Evolutionary conservation across 1,140 invertebrate genomes (phyloP), one percentile per base, ranked within the genome.

Genomic region (Diabrotica virgifera): DNA sequence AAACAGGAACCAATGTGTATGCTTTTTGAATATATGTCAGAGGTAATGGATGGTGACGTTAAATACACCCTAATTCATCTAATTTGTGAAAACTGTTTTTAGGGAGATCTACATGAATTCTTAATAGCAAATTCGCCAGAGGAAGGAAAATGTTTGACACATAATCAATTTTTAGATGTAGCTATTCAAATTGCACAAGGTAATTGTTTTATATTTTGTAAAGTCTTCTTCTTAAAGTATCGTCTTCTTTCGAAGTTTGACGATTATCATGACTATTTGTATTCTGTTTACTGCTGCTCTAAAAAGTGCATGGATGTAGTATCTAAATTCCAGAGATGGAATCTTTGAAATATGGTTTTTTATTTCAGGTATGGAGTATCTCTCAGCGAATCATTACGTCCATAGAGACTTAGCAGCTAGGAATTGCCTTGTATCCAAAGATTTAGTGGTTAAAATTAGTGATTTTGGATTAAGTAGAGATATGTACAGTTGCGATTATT

Each of bases 21-120:
- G 94, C 81, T 98, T 3, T 98, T 97, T 82, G 96, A 98, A 78
- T 97, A 95, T 76, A 97, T 96, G 93, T 90, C 90, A 2, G 88
- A 85, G 74, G 73, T 72, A 57, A 68, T 66, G n/a, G n/a, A n/a
- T n/a, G 24, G 4, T 24, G 24, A 24, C 4, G 24, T 24, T 24
- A 24, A 24, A 24, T 24, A 4, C 24, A 24, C 4, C 4, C 1
- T 24, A 24, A 24, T 24, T 24, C n/a, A n/a, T n/a, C n/a, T n/a
- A n/a, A n/a, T n/a, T n/a, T n/a, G n/a, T n/a, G n/a, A 38, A 40
- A 7, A 50, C 55, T 50, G 9, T 76, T 76, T 80, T 77, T 71
- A 94, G 75, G 96, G 96, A 4, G 95, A 98, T 81, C 80, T 98
- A 7, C 95, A 98, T 77, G 95, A 98, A 77, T 98, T 96, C 80